These are phyloP conservation scores for Notechis scutatus DNA, from an alignment of 2,113 vertebrate species.

Conservation along the genomic window DNA sequence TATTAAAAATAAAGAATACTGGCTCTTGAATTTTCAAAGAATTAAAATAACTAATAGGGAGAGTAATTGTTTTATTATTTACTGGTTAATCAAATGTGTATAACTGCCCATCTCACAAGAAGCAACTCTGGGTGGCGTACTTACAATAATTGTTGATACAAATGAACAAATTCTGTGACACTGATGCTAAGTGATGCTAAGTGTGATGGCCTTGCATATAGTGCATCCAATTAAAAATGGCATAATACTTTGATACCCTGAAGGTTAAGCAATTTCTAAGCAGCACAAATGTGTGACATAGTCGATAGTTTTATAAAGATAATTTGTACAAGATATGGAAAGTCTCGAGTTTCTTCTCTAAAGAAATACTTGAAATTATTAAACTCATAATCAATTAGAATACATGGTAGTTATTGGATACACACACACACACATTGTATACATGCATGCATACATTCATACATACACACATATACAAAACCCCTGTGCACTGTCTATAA, in stretches of 20 bases:
- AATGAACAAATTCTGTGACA: constrained; percentile 40
- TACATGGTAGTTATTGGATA: constrained; percentile 19
- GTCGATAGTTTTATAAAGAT: constrained; percentile 48
- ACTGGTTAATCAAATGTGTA: background rate
- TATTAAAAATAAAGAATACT: background rate
- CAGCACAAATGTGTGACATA: constrained; percentile 38
- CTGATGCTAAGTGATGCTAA: constrained; percentile 8
- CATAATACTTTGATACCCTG: constrained; percentile 34
- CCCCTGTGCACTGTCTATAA: too few relatives aligned
- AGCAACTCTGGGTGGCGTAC: background rate
- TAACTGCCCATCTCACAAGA: background rate
- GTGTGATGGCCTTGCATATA: constrained; percentile 40
- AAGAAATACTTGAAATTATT: constrained; percentile 38
- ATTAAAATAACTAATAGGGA: constrained; percentile 45
- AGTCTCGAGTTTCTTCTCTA: constrained; percentile 39
- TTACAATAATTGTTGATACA: constrained; percentile 56
- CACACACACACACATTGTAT: too few relatives aligned
- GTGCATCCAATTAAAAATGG: constrained; percentile 53
- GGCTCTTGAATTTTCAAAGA: constrained; percentile 53
- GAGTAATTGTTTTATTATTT: constrained; percentile 40
- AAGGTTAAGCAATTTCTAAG: constrained; percentile 41
- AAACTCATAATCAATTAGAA: constrained; percentile 20
- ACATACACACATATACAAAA: too few relatives aligned
- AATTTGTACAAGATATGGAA: constrained; percentile 50
- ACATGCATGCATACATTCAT: too few relatives aligned